Evolutionary conservation across 2,888 invertebrate genomes (phyloP), one percentile per base, ranked within the genome.

Genomic region (Sthenelais limicola): DNA sequence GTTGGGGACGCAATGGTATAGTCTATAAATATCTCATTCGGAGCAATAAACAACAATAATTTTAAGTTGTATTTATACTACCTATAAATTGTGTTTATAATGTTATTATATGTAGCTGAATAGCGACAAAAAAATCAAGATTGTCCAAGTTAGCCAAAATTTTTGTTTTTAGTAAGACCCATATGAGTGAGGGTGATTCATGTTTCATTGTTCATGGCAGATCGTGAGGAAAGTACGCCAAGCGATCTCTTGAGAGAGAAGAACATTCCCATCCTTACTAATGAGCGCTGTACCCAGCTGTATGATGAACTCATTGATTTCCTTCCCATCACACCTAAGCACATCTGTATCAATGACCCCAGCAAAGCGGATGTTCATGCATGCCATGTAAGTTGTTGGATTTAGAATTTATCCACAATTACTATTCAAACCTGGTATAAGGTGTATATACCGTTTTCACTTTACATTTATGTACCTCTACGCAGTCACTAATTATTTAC

Each of bases 1-100:
- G 72, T 7, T 72, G 72, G 72, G 72, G 72, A 3, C 26, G 68
- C 4, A 54, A 67, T 35, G 54, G 72, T 72, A 32, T 32, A n/a
- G n/a, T n/a, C n/a, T n/a, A n/a, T n/a, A n/a, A n/a, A n/a, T n/a
- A n/a, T n/a, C n/a, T n/a, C n/a, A n/a, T n/a, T n/a, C n/a, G n/a
- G n/a, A n/a, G n/a, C n/a, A n/a, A n/a, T n/a, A n/a, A n/a, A n/a
- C n/a, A n/a, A n/a, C n/a, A n/a, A n/a, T n/a, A n/a, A n/a, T n/a
- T n/a, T n/a, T n/a, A 15, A 54, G 15, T 24, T n/a, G n/a, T n/a
- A n/a, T n/a, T n/a, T n/a, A n/a, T n/a, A n/a, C n/a, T n/a, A n/a
- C n/a, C n/a, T n/a, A n/a, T n/a, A n/a, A n/a, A n/a, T n/a, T n/a
- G n/a, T n/a, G n/a, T n/a, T n/a, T n/a, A n/a, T n/a, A n/a, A n/a